A percentile compares a stretch with the other conserved stretches of the same genome.
Conservation (phyloP, 2,113 vertebrate species). For the Semicossyphus pulcher region DNA sequence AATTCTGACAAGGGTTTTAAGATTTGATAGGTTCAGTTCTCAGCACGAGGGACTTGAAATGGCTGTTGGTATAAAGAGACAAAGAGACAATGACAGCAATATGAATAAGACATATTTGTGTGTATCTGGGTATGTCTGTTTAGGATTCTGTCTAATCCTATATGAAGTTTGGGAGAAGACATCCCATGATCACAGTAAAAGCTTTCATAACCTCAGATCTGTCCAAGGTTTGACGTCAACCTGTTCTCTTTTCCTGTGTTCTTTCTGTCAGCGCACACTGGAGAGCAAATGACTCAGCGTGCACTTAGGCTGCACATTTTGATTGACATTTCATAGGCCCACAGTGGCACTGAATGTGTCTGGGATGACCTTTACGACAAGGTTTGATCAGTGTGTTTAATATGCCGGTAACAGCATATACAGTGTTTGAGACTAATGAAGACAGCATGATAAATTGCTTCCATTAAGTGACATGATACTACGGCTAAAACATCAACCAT, state of each 20-base stretch:
- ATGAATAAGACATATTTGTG: conserved; percentile 38
- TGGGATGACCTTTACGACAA: conserved; percentile 2
- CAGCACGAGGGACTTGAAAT: conserved; percentile 20
- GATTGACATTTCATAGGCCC: conserved; percentile 4
- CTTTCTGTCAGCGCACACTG: neutral
- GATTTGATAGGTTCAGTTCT: conserved; percentile 24
- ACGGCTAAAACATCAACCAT: too few relatives aligned
- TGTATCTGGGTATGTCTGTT: neutral
- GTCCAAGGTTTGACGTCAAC: neutral
- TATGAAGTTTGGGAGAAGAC: neutral
- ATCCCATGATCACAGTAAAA: too few relatives aligned
- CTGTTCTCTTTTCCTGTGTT: neutral
- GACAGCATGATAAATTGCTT: too few relatives aligned
- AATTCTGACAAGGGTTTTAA: too few relatives aligned
- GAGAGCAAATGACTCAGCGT: neutral
- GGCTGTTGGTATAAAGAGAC: conserved; percentile 47
- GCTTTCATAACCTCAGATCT: too few relatives aligned
- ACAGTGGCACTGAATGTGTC: neutral
- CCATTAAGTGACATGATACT: too few relatives aligned
- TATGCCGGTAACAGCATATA: neutral
- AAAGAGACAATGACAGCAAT: conserved; percentile 52
- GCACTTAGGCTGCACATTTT: conserved; percentile 1
- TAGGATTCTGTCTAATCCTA: conserved; percentile 5
- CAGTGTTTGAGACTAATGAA: too few relatives aligned
- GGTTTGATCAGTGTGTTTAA: neutral